Evolutionary conservation across 2,113 vertebrate species (phyloP).

Genomic region (Petrocephalus microphthalmus): DNA sequence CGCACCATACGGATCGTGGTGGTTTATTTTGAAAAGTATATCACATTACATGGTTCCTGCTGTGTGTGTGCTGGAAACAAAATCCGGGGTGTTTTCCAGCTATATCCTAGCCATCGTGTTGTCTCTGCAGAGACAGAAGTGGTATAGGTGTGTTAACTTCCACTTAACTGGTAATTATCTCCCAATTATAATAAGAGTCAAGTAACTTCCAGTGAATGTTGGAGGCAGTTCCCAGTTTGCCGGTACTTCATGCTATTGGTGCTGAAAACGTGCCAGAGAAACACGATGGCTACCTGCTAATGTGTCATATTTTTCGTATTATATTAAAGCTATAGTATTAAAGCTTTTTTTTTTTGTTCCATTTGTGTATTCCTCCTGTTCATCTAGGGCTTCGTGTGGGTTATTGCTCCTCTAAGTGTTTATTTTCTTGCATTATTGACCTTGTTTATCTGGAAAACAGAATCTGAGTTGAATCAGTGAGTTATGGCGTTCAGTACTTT

Average conservation of each 20-base stretch:
- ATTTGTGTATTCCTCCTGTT: neutral
- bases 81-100: neutral
- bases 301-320: neutral
- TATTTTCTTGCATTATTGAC: conserved; percentile 2
- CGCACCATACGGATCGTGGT: neutral
- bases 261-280: neutral
- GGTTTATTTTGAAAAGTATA: neutral
- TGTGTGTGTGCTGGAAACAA: neutral
- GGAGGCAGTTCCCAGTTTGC: neutral
- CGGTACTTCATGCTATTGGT: no score
- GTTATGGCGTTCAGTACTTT: neutral
- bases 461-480: neutral
- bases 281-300: neutral
- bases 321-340: conserved; percentile 12
- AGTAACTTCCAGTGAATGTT: neutral
- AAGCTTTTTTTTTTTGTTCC: neutral
- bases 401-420: neutral
- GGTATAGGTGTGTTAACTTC: neutral
- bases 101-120: neutral
- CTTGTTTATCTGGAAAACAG: conserved; percentile 12
- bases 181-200: neutral
- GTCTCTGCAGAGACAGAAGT: neutral
- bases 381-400: neutral
- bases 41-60: neutral
- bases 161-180: neutral